phyloP scores from a whole-genome alignment of 2,113 vertebrate genomes.

The Nannospalax galili region DNA sequence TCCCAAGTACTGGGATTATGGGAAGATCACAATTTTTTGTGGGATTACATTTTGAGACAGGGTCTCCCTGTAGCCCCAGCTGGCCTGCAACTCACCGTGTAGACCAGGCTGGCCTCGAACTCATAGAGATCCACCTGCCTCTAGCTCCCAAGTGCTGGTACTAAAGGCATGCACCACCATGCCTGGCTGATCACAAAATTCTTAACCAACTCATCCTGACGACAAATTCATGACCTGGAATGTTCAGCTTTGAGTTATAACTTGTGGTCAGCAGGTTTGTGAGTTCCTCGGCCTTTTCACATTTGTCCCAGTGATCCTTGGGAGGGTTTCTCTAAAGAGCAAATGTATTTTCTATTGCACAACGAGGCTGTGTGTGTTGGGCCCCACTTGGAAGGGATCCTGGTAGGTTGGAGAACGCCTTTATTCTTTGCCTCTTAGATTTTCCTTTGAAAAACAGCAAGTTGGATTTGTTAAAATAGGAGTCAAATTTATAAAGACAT shows the following conservation, averaged over 20 bases:
- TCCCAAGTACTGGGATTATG: too few relatives aligned
- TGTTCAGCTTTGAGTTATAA: neutral
- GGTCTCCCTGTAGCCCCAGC: neutral
- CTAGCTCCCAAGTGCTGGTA: neutral
- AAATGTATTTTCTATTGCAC: neutral
- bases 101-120: neutral
- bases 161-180: too few relatives aligned
- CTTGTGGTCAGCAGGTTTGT: neutral
- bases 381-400: neutral
- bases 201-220: neutral
- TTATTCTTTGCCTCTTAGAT: slow-evolving; percentile 40
- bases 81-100: neutral
- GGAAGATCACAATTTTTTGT: too few relatives aligned
- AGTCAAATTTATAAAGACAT: neutral
- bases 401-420: neutral
- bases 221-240: neutral
- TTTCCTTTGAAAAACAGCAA: slow-evolving; percentile 55
- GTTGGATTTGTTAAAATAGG: neutral
- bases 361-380: neutral
- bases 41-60: neutral
- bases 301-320: neutral
- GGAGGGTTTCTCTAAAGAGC: neutral
- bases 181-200: neutral
- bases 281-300: neutral
- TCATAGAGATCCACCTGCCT: too few relatives aligned